Evolutionary conservation across 1,140 invertebrate genomes (phyloP), one percentile per base, ranked within the genome.

Genomic region (Drosophila prosaltans): DNA sequence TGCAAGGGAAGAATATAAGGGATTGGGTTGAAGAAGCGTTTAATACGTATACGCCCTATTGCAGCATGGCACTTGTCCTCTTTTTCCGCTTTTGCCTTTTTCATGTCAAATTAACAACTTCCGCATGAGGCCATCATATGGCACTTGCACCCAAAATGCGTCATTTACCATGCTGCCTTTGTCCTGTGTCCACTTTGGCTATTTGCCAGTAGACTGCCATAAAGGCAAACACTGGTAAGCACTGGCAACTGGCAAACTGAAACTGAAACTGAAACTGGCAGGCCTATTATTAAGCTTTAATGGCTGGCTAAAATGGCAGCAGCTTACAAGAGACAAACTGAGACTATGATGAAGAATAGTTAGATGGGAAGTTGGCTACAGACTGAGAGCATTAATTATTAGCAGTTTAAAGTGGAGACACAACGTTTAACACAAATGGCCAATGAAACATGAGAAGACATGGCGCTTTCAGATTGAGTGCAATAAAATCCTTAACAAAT

Each of bases 21-120:
- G 32, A 7, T 36, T 58, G 64, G 59, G 40, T 45, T 76, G 77
- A 88, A 88, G 80, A 80, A 89, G 64, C 26, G 45, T 41, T 64
- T 63, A 72, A 69, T 85, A 80, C 83, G 80, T 88, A 83, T 73
- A 74, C 80, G 84, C 74, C 80, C 80, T 89, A 84, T 88, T 89
- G 83, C 83, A 86, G 51, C 65, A 62, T 64, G 81, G 61, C 83
- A 82, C 79, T 86, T 88, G 82, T 88, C 75, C 82, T 88, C 72
- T 72, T 57, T 74, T 75, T 72, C 76, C 74, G 76, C 63, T 77
- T 69, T 26, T 45, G 83, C 69, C 80, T 83, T 72, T 88, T 88
- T 80, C 83, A 84, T 80, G 83, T 88, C 83, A 88, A 88, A 88
- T 88, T 88, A 88, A 88, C 84, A 88, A 88, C 83, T 88, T 88